These are phyloP conservation scores for Cheirogaleus major DNA, from an alignment of 2,797 vertebrate species.

Conservation along the genomic window DNA sequence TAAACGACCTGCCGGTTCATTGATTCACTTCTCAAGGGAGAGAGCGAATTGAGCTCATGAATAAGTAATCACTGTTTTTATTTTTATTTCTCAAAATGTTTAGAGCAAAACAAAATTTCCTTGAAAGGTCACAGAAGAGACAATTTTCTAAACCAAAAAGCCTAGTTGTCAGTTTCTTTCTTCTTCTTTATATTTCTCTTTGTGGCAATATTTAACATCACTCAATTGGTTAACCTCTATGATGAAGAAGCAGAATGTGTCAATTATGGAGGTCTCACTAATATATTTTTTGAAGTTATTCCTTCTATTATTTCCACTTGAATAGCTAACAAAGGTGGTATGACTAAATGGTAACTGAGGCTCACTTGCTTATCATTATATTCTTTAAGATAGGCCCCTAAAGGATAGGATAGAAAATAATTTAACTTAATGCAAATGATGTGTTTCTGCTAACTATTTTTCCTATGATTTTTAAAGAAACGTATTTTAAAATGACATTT, in stretches of 20 bases:
- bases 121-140: background rate
- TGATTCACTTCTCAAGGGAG: background rate
- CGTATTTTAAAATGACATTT: conserved; percentile 8
- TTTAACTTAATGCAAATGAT: conserved; percentile 13
- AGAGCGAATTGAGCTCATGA: background rate
- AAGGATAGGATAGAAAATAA: background rate
- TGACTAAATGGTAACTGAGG: background rate
- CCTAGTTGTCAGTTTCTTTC: background rate
- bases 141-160: background rate
- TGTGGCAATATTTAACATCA: background rate
- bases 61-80: background rate
- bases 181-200: conserved; percentile 2
- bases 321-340: background rate
- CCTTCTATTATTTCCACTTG: background rate
- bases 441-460: conserved; percentile 1
- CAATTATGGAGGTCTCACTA: background rate
- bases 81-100: conserved; percentile 37
- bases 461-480: conserved; percentile 19
- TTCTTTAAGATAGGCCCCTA: background rate
- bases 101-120: background rate
- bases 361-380: conserved; percentile 1
- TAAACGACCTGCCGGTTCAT: background rate
- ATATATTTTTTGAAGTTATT: background rate
- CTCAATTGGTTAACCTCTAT: background rate
- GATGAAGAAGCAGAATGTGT: background rate